Base-by-base conservation (phyloP, 2,888 invertebrate species). In the Meiosimyza decipiens region DNA sequence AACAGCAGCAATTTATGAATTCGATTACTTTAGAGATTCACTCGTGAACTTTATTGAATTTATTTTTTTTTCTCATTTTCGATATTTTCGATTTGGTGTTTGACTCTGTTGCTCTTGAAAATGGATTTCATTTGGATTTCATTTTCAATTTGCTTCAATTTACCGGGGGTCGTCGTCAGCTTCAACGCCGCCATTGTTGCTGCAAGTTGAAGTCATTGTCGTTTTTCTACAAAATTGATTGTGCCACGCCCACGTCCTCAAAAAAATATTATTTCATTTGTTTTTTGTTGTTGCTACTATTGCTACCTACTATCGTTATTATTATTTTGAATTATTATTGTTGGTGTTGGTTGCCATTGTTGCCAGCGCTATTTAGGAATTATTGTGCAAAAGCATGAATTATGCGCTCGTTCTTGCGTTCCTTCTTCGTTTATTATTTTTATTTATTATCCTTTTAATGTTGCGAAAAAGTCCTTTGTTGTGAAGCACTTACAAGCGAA, bases 21-120 rank as follows among this genome's bases (percentile, higher is more conserved):
- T 64, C 64, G 64, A 64, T 64, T 64, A 64, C 49, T 64, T 15
- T 50, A 18, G 16, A 16, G 65, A 65, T 49, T 64, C 49, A 22
- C 47, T 64, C 64, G n/a, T 64, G 7, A 49, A 22, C 16, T 64
- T 64, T 64, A 64, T 50, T 64, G 49, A 64, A 64, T 49, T 52
- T 52, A 28, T 51, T 1, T 28, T 22, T 40, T 50, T 50, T 11
- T 50, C 47, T 64, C 7, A 0, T 1, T 12, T 64, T 11, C 6
- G 40, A 40, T n/a, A 18, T 3, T 57, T n/a, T 57, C 18, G n/a
- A 22, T 57, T 62, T 28, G 33, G 33, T 47, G 11, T 62, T 62
- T 28, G 28, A 4, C 4, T 4, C 28, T 28, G 22, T 22, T 22
- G 22, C 40, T 40, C 40, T 40, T 40, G 40, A 40, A 40, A 40